phyloP scores from a whole-genome alignment of 2,888 invertebrate genomes.

The Hydriomena furcata region DNA sequence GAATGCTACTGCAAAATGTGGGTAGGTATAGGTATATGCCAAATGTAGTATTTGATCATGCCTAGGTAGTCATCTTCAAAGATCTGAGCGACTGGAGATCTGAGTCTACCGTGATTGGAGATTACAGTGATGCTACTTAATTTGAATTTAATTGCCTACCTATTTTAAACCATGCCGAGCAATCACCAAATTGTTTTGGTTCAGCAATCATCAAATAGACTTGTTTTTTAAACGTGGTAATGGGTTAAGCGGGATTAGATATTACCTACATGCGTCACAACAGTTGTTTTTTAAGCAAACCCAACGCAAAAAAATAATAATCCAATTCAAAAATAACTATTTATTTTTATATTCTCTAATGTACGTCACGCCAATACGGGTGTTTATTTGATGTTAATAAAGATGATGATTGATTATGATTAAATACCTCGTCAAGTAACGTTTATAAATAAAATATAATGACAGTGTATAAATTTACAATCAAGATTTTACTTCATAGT shows the following conservation, averaged over 20 bases:
- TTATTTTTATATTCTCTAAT: slow-evolving; percentile 21
- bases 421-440: slow-evolving; percentile 10
- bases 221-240: background rate
- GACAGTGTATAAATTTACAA: too few relatives aligned
- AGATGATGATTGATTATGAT: slow-evolving; percentile 27
- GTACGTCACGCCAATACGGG: slow-evolving; percentile 40
- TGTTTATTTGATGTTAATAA: slow-evolving; percentile 44
- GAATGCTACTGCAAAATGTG: too few relatives aligned
- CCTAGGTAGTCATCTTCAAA: too few relatives aligned
- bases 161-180: too few relatives aligned
- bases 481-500: too few relatives aligned
- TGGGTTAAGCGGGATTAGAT: slow-evolving; percentile 5
- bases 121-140: too few relatives aligned
- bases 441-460: slow-evolving; percentile 1
- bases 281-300: slow-evolving; percentile 1
- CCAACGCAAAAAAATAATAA: slow-evolving; percentile 17
- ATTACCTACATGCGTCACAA: slow-evolving; percentile 4
- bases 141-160: too few relatives aligned
- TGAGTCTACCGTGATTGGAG: too few relatives aligned
- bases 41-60: too few relatives aligned
- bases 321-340: slow-evolving; percentile 10
- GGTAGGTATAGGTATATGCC: too few relatives aligned
- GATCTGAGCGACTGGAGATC: too few relatives aligned
- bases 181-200: too few relatives aligned
- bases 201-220: background rate